phyloP scores from a whole-genome alignment of 2,797 vertebrate genomes.

The Nannoperca obscura region DNA sequence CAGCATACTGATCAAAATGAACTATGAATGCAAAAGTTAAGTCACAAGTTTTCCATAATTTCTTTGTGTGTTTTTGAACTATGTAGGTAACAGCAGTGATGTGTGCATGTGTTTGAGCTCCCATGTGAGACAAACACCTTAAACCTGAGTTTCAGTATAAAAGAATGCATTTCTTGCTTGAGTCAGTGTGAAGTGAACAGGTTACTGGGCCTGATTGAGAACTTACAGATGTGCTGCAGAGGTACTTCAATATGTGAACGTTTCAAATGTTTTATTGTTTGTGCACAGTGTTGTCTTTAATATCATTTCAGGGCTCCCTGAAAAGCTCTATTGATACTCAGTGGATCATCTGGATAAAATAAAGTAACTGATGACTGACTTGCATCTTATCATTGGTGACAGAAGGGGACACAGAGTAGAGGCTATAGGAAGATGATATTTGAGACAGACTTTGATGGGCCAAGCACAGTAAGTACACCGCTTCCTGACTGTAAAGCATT shows the following conservation, averaged over 20 bases:
- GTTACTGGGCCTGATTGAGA: slow-evolving; percentile 34
- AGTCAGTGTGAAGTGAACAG: slow-evolving; percentile 35
- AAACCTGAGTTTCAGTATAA: slow-evolving; percentile 56
- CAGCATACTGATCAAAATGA: slow-evolving; percentile 5
- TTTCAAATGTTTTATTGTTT: background rate
- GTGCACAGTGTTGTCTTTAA: background rate
- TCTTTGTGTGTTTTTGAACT: slow-evolving; percentile 1
- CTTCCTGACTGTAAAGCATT: background rate
- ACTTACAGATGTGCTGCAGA: slow-evolving; percentile 31
- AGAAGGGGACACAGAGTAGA: background rate
- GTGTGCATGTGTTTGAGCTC: slow-evolving; percentile 23
- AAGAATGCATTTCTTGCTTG: slow-evolving; percentile 44
- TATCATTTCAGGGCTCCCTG: background rate
- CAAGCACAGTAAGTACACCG: background rate
- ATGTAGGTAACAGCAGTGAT: slow-evolving; percentile 25
- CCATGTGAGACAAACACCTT: slow-evolving; percentile 59
- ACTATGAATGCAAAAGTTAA: slow-evolving; percentile 13
- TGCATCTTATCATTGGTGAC: background rate
- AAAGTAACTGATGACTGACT: background rate
- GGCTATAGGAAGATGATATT: background rate
- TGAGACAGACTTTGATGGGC: background rate
- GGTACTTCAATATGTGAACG: slow-evolving; percentile 15
- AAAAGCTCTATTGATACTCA: background rate
- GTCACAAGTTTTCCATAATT: background rate
- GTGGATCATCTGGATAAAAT: background rate